phyloP scores from a whole-genome alignment of 2,888 invertebrate genomes.

The Heliconius charithonia region DNA sequence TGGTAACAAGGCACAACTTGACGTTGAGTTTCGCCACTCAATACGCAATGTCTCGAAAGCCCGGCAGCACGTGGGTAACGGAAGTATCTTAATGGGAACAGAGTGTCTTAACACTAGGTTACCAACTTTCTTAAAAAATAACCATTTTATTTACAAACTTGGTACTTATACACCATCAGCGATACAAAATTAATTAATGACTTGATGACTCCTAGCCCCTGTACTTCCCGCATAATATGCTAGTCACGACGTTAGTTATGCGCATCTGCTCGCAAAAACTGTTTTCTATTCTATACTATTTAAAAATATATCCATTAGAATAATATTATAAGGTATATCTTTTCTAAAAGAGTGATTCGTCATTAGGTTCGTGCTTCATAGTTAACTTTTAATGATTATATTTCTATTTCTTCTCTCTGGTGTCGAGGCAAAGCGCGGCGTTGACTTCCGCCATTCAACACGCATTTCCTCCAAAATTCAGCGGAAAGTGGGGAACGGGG shows the following conservation, averaged over 20 bases:
- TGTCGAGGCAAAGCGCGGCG: too few species aligned
- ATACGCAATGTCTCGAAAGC: background rate
- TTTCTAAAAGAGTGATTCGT: constrained; percentile 2
- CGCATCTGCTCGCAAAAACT: constrained; percentile 54
- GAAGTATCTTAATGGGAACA: background rate
- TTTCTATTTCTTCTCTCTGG: too few species aligned
- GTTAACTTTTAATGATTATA: background rate
- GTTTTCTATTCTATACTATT: background rate
- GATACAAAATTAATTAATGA: constrained; percentile 9
- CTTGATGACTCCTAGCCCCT: constrained; percentile 4
- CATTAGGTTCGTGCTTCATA: background rate
- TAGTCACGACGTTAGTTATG: constrained; percentile 54
- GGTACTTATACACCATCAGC: background rate
- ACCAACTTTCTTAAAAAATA: too few species aligned
- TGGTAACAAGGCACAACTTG: too few species aligned
- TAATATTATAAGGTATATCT: background rate
- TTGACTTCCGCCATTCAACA: too few species aligned
- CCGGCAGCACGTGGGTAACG: background rate
- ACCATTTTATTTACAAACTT: background rate
- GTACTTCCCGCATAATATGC: constrained; percentile 52
- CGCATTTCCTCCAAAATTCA: too few species aligned
- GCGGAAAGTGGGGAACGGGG: too few species aligned
- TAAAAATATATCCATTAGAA: background rate
- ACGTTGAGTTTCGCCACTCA: background rate
- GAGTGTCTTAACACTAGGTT: background rate